Percentiles rank a stretch among this genome's conserved stretches.
Evolutionary conservation across 2,113 vertebrate genomes (phyloP).

Genomic region (Notothenia rossii): DNA sequence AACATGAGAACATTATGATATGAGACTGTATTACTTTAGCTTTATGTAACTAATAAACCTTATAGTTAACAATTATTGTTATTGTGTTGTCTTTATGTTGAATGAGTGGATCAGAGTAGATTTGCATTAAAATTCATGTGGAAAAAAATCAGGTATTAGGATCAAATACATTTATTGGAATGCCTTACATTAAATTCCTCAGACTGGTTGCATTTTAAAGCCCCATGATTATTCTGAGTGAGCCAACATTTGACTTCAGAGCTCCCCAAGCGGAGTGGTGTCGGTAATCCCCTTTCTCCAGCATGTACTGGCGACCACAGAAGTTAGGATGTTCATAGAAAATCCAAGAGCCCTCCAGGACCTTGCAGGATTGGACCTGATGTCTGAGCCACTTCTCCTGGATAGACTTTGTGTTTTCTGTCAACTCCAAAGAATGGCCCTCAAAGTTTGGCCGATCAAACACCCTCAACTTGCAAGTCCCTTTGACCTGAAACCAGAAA

Average conservation of each 20-base stretch:
- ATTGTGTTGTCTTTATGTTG: too few relatives aligned
- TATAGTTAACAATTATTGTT: too few relatives aligned
- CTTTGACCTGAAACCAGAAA: slow-evolving; percentile 46
- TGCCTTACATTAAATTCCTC: background rate
- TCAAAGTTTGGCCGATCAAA: slow-evolving; percentile 53
- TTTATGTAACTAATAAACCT: too few relatives aligned
- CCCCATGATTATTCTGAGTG: slow-evolving; percentile 53
- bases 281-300: slow-evolving; percentile 72
- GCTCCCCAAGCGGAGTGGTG: slow-evolving; percentile 68
- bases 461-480: slow-evolving; percentile 47
- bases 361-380: slow-evolving; percentile 71
- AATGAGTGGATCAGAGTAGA: too few relatives aligned
- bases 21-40: too few relatives aligned
- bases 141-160: slow-evolving; percentile 3
- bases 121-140: background rate
- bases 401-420: slow-evolving; percentile 54
- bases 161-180: slow-evolving; percentile 38
- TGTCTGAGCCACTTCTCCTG: slow-evolving; percentile 54
- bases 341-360: slow-evolving; percentile 69
- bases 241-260: slow-evolving; percentile 44
- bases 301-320: slow-evolving; percentile 73
- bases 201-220: background rate
- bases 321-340: slow-evolving; percentile 76
- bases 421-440: slow-evolving; percentile 52
- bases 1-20: too few relatives aligned